Base-by-base conservation (phyloP, 2,888 invertebrate genomes). In the Andrena bicolor region DNA sequence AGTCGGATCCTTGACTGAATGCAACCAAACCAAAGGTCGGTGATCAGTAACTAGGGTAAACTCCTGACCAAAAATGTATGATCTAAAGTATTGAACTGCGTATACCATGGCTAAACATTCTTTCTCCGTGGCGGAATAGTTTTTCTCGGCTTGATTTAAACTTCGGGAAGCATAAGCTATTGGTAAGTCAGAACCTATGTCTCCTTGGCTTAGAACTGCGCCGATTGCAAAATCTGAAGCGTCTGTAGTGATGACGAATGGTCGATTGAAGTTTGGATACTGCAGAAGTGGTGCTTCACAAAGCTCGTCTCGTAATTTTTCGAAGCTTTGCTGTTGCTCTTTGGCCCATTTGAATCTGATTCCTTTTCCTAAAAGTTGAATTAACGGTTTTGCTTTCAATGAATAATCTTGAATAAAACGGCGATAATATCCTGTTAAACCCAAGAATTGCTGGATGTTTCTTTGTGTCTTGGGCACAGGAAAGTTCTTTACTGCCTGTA, bases 161-260 rank as follows among this genome's bases (percentile, higher is more conserved):
- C 16, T 65, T 30, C 58, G 58, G 8, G 58, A 60, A 7, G 61
- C 61, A 32, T 61, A 61, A 61, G 61, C 61, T 8, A 61, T 61
- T 6, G 61, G 20, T n/a, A 61, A 32, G 1, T 61, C 32, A 7
- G 32, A n/a, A 2, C 30, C 68, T 16, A 68, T 56, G 20, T 56
- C 23, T 13, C 56, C 56, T 13, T 48, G 60, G 1, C 60, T 41
- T 13, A 70, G 8, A 0, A 70, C 28, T 1, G 70, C 70, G 10
- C 28, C 70, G 0, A 48, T n/a, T 0, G 60, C 58, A 2, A 28
- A 48, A 26, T 70, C 70, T 5, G 70, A 60, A 2, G 70, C 70
- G 3, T 70, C 60, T 13, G 60, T 70, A 0, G 60, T 60, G 3
- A 70, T 41, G 0, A 60, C 60, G 4, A 70, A 60, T 0, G 41